Evolutionary conservation across 2,888 invertebrate species (phyloP).

Genomic region (Folsomia manolachei): DNA sequence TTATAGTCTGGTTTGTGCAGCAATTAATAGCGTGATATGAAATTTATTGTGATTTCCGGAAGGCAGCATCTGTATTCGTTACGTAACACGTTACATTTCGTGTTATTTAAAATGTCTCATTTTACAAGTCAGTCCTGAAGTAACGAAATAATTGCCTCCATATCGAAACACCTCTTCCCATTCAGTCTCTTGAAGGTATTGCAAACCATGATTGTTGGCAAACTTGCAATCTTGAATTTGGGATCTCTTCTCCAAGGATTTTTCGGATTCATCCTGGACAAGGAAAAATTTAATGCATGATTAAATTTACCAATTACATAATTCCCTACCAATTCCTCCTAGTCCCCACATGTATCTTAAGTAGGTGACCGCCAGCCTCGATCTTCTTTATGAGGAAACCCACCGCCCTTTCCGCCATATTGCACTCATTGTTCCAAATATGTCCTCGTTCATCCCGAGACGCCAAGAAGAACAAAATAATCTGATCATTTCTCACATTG

Average conservation of each 20-base stretch:
- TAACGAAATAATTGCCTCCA: conserved; percentile 22
- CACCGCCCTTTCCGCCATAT: conserved; percentile 25
- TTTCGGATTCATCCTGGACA: conserved; percentile 2
- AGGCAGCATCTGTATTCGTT: too few species aligned
- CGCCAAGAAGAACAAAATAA: conserved; percentile 26
- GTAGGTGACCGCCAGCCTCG: conserved; percentile 22
- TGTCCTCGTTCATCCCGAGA: conserved; percentile 21
- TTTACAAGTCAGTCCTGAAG: conserved; percentile 28
- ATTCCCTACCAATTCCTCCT: conserved; percentile 26
- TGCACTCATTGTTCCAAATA: conserved; percentile 28
- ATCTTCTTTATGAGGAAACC: conserved; percentile 26
- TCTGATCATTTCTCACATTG: conserved; percentile 25
- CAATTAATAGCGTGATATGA: too few species aligned
- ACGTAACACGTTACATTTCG: too few species aligned
- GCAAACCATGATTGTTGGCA: conserved; percentile 27
- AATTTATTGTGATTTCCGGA: too few species aligned
- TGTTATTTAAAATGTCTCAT: too few species aligned
- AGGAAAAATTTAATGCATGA: not conserved
- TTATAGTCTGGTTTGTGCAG: too few species aligned
- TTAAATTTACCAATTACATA: not conserved
- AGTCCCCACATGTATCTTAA: conserved; percentile 25
- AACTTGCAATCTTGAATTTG: conserved; percentile 9
- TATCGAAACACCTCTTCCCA: conserved; percentile 23
- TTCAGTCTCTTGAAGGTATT: conserved; percentile 19
- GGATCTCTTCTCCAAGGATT: conserved; percentile 23